phyloP scores from a whole-genome alignment of 2,113 vertebrate genomes.

The Otolemur garnettii region DNA sequence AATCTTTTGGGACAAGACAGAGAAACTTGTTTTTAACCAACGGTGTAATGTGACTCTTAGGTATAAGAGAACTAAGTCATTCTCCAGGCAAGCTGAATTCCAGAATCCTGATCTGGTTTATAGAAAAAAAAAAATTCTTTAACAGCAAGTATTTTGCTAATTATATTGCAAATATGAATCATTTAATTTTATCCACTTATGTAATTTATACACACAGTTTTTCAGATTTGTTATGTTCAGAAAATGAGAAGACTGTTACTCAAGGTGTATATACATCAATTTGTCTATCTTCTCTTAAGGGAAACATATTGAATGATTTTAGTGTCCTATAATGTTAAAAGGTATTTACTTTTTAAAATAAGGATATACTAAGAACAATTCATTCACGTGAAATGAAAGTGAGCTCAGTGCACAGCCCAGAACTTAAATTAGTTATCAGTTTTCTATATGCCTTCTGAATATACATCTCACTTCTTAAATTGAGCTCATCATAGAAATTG shows the following conservation, averaged over 20 bases:
- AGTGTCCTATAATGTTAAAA: not conserved
- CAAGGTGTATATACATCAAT: not conserved
- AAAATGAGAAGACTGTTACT: not conserved
- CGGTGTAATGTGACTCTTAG: not conserved
- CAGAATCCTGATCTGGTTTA: not conserved
- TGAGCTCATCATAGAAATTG: slow-evolving; percentile 2
- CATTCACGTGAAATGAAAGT: not conserved
- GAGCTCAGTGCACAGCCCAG: not conserved
- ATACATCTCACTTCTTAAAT: not conserved
- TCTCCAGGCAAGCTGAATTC: not conserved
- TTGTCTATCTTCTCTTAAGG: not conserved
- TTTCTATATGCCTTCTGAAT: not conserved
- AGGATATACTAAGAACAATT: not conserved
- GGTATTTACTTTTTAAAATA: not conserved
- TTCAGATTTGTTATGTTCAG: not conserved
- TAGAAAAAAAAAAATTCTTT: not conserved
- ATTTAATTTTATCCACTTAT: not conserved
- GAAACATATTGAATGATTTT: not conserved
- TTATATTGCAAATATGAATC: not conserved
- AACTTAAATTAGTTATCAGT: not conserved
- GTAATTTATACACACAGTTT: not conserved
- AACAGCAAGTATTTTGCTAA: not conserved
- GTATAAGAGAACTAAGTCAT: not conserved
- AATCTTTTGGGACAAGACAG: not conserved
- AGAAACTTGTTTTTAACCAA: not conserved